Conservation (phyloP, 2,888 invertebrate genomes). For the Nesidiocoris tenuis region DNA sequence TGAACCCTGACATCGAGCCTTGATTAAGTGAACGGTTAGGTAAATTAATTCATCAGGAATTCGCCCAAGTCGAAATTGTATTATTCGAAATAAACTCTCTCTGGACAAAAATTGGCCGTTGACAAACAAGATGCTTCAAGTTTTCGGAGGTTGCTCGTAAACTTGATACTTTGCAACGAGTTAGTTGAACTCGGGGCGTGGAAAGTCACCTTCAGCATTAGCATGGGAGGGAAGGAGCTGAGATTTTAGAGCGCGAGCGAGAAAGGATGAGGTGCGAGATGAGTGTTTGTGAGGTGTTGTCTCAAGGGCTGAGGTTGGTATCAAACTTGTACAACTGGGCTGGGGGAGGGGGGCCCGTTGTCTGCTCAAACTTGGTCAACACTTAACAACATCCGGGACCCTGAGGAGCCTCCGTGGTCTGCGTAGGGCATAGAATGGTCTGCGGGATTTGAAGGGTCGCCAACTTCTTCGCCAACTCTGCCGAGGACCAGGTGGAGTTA, state of each 20-base stretch:
- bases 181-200: not conserved
- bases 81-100: not conserved
- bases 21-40: too few species aligned
- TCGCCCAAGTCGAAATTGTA: too few species aligned
- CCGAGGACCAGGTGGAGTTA: constrained; percentile 17
- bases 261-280: not conserved
- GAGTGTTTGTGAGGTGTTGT: not conserved
- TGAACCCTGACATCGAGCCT: too few species aligned
- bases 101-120: not conserved
- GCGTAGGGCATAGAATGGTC: not conserved
- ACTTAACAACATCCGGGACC: constrained; percentile 21
- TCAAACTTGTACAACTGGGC: constrained; percentile 12
- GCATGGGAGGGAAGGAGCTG: not conserved
- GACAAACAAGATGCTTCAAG: not conserved
- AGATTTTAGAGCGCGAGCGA: constrained; percentile 2
- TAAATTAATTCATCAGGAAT: too few species aligned
- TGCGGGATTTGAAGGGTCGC: not conserved
- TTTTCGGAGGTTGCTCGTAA: not conserved
- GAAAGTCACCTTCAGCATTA: not conserved
- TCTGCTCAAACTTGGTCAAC: constrained; percentile 19
- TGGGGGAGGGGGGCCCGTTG: not conserved
- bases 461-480: constrained; percentile 3
- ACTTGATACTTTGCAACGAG: not conserved
- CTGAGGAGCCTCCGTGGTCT: not conserved
- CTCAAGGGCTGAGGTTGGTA: not conserved